A percentile compares a stretch with the other conserved stretches of the same genome.
Evolutionary conservation across 2,113 vertebrate species (phyloP).

Genomic region (Lasiurus cinereus): DNA sequence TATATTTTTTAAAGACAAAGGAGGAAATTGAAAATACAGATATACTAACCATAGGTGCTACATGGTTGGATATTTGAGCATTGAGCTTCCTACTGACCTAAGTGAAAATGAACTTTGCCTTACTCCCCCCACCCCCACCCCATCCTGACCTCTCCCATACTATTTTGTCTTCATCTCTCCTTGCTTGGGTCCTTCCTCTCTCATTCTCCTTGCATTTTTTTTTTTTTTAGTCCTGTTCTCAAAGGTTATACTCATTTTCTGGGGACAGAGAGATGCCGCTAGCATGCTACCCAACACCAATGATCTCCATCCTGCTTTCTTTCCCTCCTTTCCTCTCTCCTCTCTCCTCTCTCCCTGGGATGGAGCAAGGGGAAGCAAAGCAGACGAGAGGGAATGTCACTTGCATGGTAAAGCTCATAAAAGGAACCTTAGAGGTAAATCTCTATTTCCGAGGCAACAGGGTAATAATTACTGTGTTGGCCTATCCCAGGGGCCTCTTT

Average conservation of each 20-base stretch:
- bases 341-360: neutral
- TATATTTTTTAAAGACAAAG: neutral
- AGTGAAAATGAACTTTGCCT: neutral
- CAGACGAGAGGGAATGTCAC: slow-evolving; percentile 37
- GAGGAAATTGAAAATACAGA: neutral
- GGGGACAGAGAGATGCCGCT: neutral
- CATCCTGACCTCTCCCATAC: no score
- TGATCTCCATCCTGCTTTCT: neutral
- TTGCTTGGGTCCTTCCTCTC: neutral
- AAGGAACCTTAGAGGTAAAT: slow-evolving; percentile 69
- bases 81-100: neutral
- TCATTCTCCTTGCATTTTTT: neutral
- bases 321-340: neutral
- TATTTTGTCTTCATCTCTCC: neutral
- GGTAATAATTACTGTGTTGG: slow-evolving; percentile 69
- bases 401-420: slow-evolving; percentile 62
- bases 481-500: slow-evolving; percentile 55
- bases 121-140: fast-evolving
- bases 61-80: neutral
- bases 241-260: neutral
- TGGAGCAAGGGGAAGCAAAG: neutral
- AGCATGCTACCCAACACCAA: neutral
- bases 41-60: neutral
- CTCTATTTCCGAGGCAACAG: slow-evolving; percentile 60
- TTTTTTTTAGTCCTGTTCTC: neutral